These are phyloP conservation scores for Cydia splendana DNA, from an alignment of 1,140 invertebrate genomes.

Conservation along the genomic window DNA sequence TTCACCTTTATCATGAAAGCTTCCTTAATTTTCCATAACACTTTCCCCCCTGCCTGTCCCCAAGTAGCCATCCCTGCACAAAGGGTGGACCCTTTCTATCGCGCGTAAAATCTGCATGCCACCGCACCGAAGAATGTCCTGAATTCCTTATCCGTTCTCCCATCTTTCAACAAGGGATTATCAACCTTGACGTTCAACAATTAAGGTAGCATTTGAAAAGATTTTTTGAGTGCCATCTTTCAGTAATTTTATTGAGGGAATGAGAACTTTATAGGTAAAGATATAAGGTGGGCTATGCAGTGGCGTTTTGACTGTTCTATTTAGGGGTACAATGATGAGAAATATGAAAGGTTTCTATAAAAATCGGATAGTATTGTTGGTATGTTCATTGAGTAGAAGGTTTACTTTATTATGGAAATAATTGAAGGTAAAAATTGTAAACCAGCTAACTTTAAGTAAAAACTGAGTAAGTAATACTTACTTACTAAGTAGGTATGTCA, in stretches of 20 bases:
- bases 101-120: conserved; percentile 18
- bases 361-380: conserved; percentile 6
- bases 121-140: not conserved
- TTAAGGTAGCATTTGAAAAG: not conserved
- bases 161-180: not conserved
- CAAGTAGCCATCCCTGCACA: conserved; percentile 9
- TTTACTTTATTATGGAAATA: not conserved
- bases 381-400: not conserved
- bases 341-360: conserved; percentile 11
- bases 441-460: not conserved
- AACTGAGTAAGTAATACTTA: too few species aligned
- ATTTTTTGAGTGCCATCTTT: not conserved
- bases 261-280: not conserved
- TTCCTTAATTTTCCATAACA: not conserved
- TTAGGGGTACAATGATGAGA: conserved; percentile 6
- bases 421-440: too few species aligned
- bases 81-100: conserved; percentile 13
- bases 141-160: not conserved
- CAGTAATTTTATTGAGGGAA: not conserved
- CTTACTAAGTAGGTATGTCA: too few species aligned
- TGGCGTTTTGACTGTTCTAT: not conserved
- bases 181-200: not conserved
- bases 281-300: not conserved
- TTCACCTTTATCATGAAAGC: too few species aligned
- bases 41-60: not conserved